These are phyloP conservation scores for Heterotis niloticus DNA, from an alignment of 2,113 vertebrate genomes.

Conservation along the genomic window DNA sequence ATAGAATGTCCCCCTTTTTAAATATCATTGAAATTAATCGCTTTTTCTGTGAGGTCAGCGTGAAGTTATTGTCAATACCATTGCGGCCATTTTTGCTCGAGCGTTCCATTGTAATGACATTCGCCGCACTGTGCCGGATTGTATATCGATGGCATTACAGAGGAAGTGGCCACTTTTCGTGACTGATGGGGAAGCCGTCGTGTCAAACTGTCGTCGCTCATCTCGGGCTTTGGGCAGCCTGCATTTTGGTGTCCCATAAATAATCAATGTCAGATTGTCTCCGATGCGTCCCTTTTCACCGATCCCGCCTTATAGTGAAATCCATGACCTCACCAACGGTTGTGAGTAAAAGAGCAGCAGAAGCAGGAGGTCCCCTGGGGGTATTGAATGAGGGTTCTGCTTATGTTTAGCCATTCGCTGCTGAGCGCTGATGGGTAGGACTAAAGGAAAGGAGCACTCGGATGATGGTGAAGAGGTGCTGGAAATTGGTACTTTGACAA, in stretches of 20 bases:
- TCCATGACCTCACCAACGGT: not conserved
- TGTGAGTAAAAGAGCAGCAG: not conserved
- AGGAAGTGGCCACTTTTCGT: not conserved
- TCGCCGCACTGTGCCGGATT: not conserved
- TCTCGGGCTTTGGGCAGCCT: not conserved
- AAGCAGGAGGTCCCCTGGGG: not conserved
- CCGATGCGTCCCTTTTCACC: not conserved
- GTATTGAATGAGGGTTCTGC: not conserved
- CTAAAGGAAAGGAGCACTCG: not conserved
- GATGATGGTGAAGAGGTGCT: not conserved
- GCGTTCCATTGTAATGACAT: not conserved
- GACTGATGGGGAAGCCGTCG: not conserved
- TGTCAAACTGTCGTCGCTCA: not conserved
- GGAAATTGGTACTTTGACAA: not conserved
- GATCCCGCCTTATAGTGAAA: not conserved
- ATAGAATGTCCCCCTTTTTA: conserved; percentile 7
- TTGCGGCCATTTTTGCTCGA: not conserved
- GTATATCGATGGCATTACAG: not conserved
- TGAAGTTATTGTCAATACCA: not conserved
- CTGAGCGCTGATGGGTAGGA: not conserved
- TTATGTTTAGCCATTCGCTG: not conserved
- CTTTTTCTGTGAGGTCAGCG: not conserved
- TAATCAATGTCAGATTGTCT: not conserved
- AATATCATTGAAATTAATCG: conserved; percentile 1
- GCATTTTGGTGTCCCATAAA: not conserved